Percentiles rank a stretch among this genome's conserved stretches.
Conservation (phyloP, 2,113 vertebrate genomes). For the Colinus virginianus region DNA sequence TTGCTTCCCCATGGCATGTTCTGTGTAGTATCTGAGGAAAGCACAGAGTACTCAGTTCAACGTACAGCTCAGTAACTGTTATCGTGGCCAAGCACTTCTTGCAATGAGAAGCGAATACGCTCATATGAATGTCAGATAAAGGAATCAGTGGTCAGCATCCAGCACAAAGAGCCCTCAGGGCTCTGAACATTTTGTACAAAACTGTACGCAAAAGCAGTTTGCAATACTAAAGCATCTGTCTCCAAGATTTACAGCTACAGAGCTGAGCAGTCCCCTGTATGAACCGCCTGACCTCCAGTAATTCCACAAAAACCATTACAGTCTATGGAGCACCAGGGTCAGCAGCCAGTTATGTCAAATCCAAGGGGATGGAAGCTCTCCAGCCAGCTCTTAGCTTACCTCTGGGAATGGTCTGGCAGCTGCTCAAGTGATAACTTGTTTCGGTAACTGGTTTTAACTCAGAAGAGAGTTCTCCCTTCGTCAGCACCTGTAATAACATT, state of each 20-base stretch:
- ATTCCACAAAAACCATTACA: background rate
- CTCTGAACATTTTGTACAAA: background rate
- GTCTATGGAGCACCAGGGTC: background rate
- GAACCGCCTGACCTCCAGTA: background rate
- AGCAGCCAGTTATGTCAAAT: background rate
- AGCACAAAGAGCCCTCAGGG: background rate
- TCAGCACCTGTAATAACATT: conserved; percentile 2
- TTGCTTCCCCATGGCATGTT: background rate
- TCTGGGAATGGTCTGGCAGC: background rate
- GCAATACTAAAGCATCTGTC: background rate
- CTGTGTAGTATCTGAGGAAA: background rate
- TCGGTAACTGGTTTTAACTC: background rate
- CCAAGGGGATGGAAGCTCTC: background rate
- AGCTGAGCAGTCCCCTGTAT: background rate
- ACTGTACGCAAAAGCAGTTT: background rate
- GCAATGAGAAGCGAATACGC: background rate
- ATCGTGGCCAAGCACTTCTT: background rate
- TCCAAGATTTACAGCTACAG: background rate
- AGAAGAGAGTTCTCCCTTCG: background rate
- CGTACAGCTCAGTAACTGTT: background rate
- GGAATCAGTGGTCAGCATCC: background rate
- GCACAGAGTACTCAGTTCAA: background rate
- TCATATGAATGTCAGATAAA: background rate
- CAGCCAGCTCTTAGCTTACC: background rate
- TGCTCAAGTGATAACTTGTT: background rate